Conservation (phyloP, 1,140 invertebrate genomes). For the Drosophila guanche region DNA sequence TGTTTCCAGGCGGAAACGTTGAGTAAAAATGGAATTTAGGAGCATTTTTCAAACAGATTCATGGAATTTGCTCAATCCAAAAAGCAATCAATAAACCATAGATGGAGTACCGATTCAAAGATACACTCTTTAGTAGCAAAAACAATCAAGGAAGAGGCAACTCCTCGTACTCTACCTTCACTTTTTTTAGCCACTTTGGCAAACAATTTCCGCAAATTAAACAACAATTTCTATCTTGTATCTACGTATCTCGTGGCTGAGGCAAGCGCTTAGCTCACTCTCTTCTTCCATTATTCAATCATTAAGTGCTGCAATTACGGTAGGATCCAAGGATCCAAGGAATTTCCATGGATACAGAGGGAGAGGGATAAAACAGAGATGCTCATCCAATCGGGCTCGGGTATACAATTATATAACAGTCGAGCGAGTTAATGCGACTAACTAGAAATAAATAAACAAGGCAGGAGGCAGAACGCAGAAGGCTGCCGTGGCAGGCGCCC, state of each 20-base stretch:
- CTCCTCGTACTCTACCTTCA: conserved; percentile 9
- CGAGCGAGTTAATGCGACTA: conserved; percentile 67
- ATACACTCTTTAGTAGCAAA: too few relatives aligned
- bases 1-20: conserved; percentile 32
- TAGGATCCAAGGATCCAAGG: conserved; percentile 49
- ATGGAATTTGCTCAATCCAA: too few relatives aligned
- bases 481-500: conserved; percentile 32
- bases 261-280: conserved; percentile 63
- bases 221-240: conserved; percentile 71
- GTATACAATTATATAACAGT: conserved; percentile 74
- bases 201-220: conserved; percentile 79
- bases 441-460: conserved; percentile 81
- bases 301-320: conserved; percentile 71
- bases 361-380: background rate
- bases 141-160: too few relatives aligned
- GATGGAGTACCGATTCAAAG: too few relatives aligned
- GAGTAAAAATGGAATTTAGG: conserved; percentile 25
- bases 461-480: conserved; percentile 33
- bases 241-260: too few relatives aligned
- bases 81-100: too few relatives aligned
- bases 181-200: conserved; percentile 48
- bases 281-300: conserved; percentile 53
- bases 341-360: conserved; percentile 19
- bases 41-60: background rate
- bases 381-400: conserved; percentile 44